Percentiles rank a stretch among this genome's conserved stretches.
These are phyloP conservation scores for Sylvia atricapilla DNA, from an alignment of 2,113 vertebrate species.

Conservation along the genomic window DNA sequence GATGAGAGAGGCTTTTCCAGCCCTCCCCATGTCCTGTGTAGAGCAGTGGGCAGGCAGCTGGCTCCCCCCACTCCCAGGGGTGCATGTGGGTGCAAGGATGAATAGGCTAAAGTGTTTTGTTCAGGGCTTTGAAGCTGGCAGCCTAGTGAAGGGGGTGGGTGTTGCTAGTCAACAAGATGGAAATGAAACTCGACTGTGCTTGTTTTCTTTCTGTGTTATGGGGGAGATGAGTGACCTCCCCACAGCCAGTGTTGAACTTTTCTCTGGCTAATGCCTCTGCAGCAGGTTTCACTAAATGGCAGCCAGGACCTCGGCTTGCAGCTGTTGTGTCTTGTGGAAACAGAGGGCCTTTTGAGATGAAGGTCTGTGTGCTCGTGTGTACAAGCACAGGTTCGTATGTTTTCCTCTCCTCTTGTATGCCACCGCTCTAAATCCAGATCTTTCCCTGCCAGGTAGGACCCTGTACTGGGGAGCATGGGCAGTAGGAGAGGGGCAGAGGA, in stretches of 20 bases:
- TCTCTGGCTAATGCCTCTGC: background rate
- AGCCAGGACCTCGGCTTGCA: background rate
- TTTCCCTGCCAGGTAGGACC: background rate
- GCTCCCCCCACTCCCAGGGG: background rate
- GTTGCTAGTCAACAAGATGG: background rate
- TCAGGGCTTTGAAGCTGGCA: slow-evolving; percentile 44
- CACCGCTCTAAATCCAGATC: background rate
- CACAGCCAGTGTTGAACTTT: fast-evolving
- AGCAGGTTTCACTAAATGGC: background rate
- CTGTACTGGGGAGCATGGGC: background rate
- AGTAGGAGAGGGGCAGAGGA: background rate
- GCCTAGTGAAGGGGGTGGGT: background rate
- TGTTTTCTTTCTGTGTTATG: background rate
- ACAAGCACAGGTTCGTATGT: background rate
- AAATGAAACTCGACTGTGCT: background rate
- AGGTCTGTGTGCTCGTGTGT: background rate
- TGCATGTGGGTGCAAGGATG: background rate
- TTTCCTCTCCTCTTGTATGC: background rate
- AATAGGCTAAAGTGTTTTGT: slow-evolving; percentile 34
- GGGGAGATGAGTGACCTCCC: background rate
- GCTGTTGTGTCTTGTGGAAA: background rate
- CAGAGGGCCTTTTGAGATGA: background rate
- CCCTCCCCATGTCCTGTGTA: background rate
- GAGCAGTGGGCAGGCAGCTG: background rate
- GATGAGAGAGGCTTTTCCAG: background rate